These are phyloP conservation scores for Drosophila mauritiana DNA, from an alignment of 1,140 invertebrate species.

Conservation along the genomic window DNA sequence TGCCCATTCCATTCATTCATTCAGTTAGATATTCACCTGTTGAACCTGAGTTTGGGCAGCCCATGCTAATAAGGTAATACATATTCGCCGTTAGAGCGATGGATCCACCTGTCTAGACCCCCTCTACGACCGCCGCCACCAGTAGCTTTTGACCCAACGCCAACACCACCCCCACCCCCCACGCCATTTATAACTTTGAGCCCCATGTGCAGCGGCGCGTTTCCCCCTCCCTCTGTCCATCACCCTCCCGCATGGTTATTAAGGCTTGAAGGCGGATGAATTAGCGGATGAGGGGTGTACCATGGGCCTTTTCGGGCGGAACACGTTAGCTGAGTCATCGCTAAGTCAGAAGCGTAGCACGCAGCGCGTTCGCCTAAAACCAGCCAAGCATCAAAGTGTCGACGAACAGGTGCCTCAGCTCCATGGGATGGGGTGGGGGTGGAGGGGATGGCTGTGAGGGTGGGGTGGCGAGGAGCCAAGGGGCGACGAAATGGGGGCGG, in stretches of 20 bases:
- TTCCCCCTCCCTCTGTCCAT: slow-evolving; percentile 5
- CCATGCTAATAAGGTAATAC: slow-evolving; percentile 33
- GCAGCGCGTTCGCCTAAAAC: slow-evolving; percentile 56
- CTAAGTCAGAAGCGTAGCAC: slow-evolving; percentile 39
- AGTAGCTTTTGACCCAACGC: not conserved
- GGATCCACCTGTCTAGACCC: not conserved
- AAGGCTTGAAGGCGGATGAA: slow-evolving; percentile 54
- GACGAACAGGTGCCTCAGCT: slow-evolving; percentile 62
- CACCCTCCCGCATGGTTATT: slow-evolving; percentile 52
- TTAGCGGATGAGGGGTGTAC: not conserved
- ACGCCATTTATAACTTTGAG: not conserved
- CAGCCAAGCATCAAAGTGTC: slow-evolving; percentile 78
- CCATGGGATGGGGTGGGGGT: not conserved
- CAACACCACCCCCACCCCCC: too few species aligned
- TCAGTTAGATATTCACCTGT: slow-evolving; percentile 44
- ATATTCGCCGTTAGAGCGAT: slow-evolving; percentile 29
- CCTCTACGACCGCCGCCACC: not conserved
- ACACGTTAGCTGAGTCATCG: slow-evolving; percentile 41
- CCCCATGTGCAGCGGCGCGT: slow-evolving; percentile 62
- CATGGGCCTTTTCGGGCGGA: slow-evolving; percentile 13
- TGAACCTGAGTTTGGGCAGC: slow-evolving; percentile 21
- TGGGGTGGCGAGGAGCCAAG: not conserved
- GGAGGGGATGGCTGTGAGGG: not conserved
- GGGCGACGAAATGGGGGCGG: not conserved
- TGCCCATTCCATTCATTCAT: slow-evolving; percentile 2